Evolutionary conservation across 2,113 vertebrate genomes (phyloP).

Genomic region (Entomyzon cyanotis): DNA sequence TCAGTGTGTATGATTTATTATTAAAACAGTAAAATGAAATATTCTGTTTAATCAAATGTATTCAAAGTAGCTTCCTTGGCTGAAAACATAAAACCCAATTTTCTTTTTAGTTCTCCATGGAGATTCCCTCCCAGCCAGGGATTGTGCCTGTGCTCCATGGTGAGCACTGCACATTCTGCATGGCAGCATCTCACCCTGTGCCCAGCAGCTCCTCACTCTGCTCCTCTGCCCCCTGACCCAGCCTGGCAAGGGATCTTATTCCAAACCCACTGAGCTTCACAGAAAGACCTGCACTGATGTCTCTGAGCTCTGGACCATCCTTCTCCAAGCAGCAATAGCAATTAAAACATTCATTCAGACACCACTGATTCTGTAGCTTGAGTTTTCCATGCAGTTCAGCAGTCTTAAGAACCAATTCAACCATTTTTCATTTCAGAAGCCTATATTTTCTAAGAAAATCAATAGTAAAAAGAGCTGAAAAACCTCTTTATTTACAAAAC

Average conservation of each 20-base stretch:
- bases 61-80: constrained; percentile 5
- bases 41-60: constrained; percentile 57
- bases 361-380: neutral
- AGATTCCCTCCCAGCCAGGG: neutral
- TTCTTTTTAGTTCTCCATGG: neutral
- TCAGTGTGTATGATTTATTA: constrained; percentile 59
- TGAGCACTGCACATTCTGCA: neutral
- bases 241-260: too few relatives aligned
- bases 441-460: neutral
- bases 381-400: neutral
- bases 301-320: neutral
- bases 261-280: neutral
- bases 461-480: neutral
- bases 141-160: fast-evolving
- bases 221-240: neutral
- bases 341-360: neutral
- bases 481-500: neutral
- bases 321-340: neutral
- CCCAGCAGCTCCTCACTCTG: neutral
- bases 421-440: neutral
- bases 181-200: neutral
- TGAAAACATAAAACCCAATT: neutral
- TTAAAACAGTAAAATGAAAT: constrained; percentile 64
- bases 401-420: neutral
- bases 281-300: neutral